Evolutionary conservation across 2,888 invertebrate genomes (phyloP).

Genomic region (Zonitis immaculata): DNA sequence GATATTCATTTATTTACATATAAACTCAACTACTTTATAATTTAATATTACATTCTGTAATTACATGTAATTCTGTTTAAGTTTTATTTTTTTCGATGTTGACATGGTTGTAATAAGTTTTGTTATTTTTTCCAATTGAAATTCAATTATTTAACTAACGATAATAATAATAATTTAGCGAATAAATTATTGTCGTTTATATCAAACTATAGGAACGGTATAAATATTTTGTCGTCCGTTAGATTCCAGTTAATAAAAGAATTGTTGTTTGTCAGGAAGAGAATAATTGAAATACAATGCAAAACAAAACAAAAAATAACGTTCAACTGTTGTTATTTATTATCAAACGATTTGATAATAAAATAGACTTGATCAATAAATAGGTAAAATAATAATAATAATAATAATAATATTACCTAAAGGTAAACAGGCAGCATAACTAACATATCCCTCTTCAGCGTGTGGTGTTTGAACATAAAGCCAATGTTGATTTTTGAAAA

Average conservation of each 20-base stretch:
- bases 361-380: no score
- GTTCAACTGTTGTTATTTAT: neutral
- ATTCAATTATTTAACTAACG: neutral
- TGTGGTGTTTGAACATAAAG: slow-evolving; percentile 82
- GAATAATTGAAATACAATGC: neutral
- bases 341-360: neutral
- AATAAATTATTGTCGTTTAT: neutral
- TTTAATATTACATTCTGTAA: neutral
- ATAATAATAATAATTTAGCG: neutral
- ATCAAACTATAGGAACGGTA: neutral
- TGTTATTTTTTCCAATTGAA: neutral
- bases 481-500: slow-evolving; percentile 82
- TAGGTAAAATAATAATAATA: slow-evolving; percentile 1
- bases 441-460: slow-evolving; percentile 77
- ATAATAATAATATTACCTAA: slow-evolving; percentile 52
- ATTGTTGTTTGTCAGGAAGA: neutral
- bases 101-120: no score
- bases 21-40: neutral
- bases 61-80: neutral
- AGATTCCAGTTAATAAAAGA: neutral
- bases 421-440: slow-evolving; percentile 71
- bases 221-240: neutral
- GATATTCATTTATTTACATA: neutral
- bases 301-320: neutral
- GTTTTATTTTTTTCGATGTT: no score